phyloP scores from a whole-genome alignment of 1,140 invertebrate genomes.

The Paralvinella palmiformis region DNA sequence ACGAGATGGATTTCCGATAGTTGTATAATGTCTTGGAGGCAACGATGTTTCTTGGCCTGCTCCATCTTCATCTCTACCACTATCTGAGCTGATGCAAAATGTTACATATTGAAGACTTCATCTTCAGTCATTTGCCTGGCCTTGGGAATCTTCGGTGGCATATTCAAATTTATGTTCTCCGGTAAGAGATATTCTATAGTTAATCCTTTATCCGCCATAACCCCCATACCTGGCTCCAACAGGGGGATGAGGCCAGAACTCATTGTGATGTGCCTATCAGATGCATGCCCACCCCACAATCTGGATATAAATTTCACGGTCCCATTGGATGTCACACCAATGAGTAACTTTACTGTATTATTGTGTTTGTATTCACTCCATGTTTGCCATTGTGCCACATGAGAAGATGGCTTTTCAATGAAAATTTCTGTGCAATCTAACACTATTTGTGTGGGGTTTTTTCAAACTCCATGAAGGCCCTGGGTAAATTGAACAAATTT shows the following conservation, averaged over 20 bases:
- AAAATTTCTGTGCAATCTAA: conserved; percentile 14
- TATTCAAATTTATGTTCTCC: not conserved
- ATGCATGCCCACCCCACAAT: conserved; percentile 16
- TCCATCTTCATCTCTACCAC: not conserved
- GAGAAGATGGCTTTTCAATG: conserved; percentile 3
- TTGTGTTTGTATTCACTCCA: conserved; percentile 13
- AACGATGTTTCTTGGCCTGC: not conserved
- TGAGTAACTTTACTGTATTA: conserved; percentile 13
- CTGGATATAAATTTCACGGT: conserved; percentile 7
- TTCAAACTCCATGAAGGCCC: not conserved
- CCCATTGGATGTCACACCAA: conserved; percentile 15
- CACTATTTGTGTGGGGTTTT: not conserved
- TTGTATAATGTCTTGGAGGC: not conserved
- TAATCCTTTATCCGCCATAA: conserved; percentile 21
- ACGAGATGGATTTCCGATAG: not conserved
- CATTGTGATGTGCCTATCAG: conserved; percentile 12
- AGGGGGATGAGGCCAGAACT: not conserved
- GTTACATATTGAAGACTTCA: not conserved
- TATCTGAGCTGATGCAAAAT: not conserved
- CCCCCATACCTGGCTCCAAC: not conserved
- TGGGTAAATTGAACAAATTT: not conserved
- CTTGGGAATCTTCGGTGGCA: not conserved
- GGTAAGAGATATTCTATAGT: conserved; percentile 7
- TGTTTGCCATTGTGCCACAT: not conserved
- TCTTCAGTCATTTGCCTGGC: not conserved